Evolutionary conservation across 2,888 invertebrate species (phyloP), one percentile per base, ranked within the genome.

Genomic region (Protodeltote pygarga): DNA sequence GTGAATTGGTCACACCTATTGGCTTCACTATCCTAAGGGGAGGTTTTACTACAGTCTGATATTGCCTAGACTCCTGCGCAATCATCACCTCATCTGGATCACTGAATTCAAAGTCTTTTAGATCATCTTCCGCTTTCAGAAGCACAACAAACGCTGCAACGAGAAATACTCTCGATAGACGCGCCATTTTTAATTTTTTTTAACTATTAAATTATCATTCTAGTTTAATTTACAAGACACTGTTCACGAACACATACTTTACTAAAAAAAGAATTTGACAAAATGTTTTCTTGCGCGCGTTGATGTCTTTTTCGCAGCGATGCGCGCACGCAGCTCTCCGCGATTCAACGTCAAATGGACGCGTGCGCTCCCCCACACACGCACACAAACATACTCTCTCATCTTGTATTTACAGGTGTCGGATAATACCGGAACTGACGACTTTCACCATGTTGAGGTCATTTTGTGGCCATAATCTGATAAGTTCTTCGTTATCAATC

Each of bases 401-500:
- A 80, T 83, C 80, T 79, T 58, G 74, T 78, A 78, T 81, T 77
- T 79, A 79, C 84, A 77, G 77, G 81, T 86, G 86, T 87, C 85
- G 83, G 83, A 82, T 87, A 80, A 73, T 87, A 68, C 91, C 90
- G 90, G 91, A 91, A 85, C 88, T 89, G 62, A 51, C 75, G 65
- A 84, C 90, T 91, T 90, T 90, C 90, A 81, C 91, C 77, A 42
- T 52, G 55, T 39, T 60, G 72, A 60, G 85, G 89, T 85, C 84
- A 81, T 65, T 59, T n/a, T 65, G 53, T 77, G 75, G 75, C 77
- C 79, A 77, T 15, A 67, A 78, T 79, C 52, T 81, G 81, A 80
- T 79, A 79, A 76, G 70, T 74, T 72, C 66, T 72, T 47, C 71
- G 73, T 88, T 85, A 85, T 79, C 75, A 76, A 71, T 75, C 14